phyloP scores from a whole-genome alignment of 2,113 vertebrate species.

The Anser brachyrhynchus region DNA sequence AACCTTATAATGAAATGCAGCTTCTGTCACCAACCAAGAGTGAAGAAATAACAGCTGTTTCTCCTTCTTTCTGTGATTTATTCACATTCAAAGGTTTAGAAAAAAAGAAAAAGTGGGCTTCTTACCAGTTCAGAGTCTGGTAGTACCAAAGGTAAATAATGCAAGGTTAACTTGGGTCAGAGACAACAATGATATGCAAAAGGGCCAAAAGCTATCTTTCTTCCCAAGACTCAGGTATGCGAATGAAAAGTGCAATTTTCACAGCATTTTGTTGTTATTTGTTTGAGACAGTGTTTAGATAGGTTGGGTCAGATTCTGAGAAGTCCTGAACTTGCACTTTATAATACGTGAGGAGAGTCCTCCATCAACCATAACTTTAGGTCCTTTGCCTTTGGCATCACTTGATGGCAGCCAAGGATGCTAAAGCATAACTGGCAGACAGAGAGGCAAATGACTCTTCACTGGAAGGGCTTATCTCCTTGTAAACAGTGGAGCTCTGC shows the following conservation, averaged over 20 bases:
- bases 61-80: conserved; percentile 2
- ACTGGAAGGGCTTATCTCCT: not conserved
- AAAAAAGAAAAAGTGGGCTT: not conserved
- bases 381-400: not conserved
- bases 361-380: not conserved
- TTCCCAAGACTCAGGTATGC: not conserved
- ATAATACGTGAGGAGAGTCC: not conserved
- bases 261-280: not conserved
- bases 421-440: not conserved
- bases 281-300: not conserved
- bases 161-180: not conserved
- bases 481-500: not conserved
- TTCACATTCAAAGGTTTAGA: not conserved
- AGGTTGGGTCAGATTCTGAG: not conserved
- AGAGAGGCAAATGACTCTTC: not conserved
- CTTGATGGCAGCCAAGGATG: not conserved
- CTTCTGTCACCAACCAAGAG: conserved; percentile 25
- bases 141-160: not conserved
- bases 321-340: not conserved
- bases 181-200: not conserved
- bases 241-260: not conserved
- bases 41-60: conserved; percentile 40
- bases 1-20: conserved; percentile 6
- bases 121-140: not conserved
- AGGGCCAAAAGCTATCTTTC: not conserved